Evolutionary conservation across 2,797 vertebrate species (phyloP).

Genomic region (Phataginus tetradactyla): DNA sequence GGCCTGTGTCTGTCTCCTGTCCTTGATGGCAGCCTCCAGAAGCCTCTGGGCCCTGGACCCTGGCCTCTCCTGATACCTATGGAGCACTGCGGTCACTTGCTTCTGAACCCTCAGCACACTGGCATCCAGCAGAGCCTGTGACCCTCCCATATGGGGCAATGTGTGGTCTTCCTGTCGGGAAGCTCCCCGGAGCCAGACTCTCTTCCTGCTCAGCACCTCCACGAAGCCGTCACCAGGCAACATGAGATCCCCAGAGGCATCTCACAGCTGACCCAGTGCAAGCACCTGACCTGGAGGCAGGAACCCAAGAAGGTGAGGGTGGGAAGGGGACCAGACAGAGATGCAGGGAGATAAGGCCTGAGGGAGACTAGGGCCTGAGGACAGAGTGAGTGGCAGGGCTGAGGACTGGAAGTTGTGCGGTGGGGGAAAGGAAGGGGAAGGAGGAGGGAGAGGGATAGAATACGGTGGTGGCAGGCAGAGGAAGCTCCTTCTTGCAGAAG

Average conservation of each 20-base stretch:
- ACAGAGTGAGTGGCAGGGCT: not conserved
- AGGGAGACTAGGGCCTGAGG: not conserved
- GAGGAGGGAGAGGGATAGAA: not conserved
- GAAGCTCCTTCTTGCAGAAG: not conserved
- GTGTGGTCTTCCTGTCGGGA: slow-evolving; percentile 82
- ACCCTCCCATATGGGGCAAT: slow-evolving; percentile 88
- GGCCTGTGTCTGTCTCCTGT: slow-evolving; percentile 85
- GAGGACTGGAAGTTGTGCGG: not conserved
- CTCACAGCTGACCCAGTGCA: slow-evolving; percentile 89
- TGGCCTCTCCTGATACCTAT: slow-evolving; percentile 26
- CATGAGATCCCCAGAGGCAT: slow-evolving; percentile 65
- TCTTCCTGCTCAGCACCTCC: slow-evolving; percentile 91
- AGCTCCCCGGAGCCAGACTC: slow-evolving; percentile 86
- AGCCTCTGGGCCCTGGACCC: not conserved
- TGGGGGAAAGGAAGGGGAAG: not conserved
- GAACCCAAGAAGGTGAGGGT: not conserved
- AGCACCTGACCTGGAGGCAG: slow-evolving; percentile 88
- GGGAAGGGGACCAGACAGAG: not conserved
- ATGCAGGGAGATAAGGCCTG: rapidly evolving
- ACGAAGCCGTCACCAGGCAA: slow-evolving; percentile 90
- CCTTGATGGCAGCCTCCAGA: slow-evolving; percentile 84
- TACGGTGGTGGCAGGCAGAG: not conserved
- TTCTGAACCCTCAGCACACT: slow-evolving; percentile 87
- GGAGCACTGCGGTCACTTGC: slow-evolving; percentile 66
- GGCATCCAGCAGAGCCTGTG: slow-evolving; percentile 88